These are phyloP conservation scores for Drosophila orosa DNA, from an alignment of 1,140 invertebrate genomes.

Conservation along the genomic window DNA sequence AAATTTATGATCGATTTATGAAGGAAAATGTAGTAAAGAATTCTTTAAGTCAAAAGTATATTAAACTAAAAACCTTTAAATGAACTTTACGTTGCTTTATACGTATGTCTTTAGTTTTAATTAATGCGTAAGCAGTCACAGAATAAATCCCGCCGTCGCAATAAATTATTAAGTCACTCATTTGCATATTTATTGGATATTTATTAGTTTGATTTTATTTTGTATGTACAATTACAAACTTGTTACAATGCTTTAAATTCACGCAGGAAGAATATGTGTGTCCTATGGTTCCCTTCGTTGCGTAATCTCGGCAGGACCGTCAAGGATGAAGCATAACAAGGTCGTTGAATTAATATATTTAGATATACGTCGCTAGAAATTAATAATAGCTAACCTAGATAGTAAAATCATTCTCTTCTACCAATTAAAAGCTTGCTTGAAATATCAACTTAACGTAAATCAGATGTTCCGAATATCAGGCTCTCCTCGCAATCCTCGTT, in stretches of 20 bases:
- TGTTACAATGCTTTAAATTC: slow-evolving; percentile 14
- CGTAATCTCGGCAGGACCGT: slow-evolving; percentile 22
- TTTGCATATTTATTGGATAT: slow-evolving; percentile 28
- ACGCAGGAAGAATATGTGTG: slow-evolving; percentile 9
- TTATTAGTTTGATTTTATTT: slow-evolving; percentile 37
- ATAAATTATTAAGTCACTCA: background rate
- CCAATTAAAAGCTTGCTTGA: slow-evolving; percentile 33
- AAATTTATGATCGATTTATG: no score
- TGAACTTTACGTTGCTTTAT: no score
- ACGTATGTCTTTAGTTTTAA: no score
- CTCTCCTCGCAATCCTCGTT: slow-evolving; percentile 13
- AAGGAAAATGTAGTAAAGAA: no score
- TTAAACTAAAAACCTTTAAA: no score
- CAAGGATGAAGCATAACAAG: slow-evolving; percentile 20
- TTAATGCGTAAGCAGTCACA: background rate
- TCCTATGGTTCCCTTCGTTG: slow-evolving; percentile 1
- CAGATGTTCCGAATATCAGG: slow-evolving; percentile 36
- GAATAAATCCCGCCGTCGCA: background rate
- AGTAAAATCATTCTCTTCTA: slow-evolving; percentile 35
- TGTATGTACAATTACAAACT: slow-evolving; percentile 44
- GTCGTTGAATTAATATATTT: slow-evolving; percentile 11
- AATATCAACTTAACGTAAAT: slow-evolving; percentile 41
- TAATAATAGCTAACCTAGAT: slow-evolving; percentile 30
- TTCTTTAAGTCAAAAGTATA: no score
- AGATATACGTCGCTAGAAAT: slow-evolving; percentile 9